Evolutionary conservation across 1,140 invertebrate species (phyloP), one percentile per base, ranked within the genome.

Genomic region (Chelonus insularis): DNA sequence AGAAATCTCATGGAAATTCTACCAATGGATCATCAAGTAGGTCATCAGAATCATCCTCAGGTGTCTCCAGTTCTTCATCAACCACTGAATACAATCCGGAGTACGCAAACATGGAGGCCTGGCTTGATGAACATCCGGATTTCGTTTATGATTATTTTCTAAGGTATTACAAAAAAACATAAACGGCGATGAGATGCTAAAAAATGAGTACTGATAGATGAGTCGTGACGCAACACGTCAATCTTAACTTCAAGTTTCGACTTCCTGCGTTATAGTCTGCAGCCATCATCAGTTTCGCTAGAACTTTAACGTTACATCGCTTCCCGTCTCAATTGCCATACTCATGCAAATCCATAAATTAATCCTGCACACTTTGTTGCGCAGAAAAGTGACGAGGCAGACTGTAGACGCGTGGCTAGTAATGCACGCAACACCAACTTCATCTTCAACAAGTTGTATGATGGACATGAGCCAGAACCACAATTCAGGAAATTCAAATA

Each of bases 111-210:
- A 92, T 94, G 79, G 92, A 95, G 79, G 87, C 93, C 62, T 98
- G 95, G 95, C 86, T 98, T 48, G 95, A 98, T 81, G 94, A 97
- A 75, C 94, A 98, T 82, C 94, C 92, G 59, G 92, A 95, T 75
- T 98, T 97, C 79, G 89, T 94, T 57, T 90, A 95, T 72, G 93
- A 96, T 77, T 98, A 97, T 82, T 96, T 97, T 78, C 86, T 96
- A 69, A 92, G 93, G 91, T 94, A 71, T 16, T 43, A n/a, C n/a
- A n/a, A n/a, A n/a, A n/a, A n/a, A n/a, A n/a, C n/a, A n/a, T n/a
- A 29, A 29, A 4, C 25, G 3, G 3, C 7, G 7, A 29, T 29
- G 25, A 29, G 25, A 29, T 29, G 25, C 25, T n/a, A 50, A 50
- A 18, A 23, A 20, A 50, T 34, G 9, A 34, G 9, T 3, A 29